Base-by-base conservation (phyloP, 2,797 vertebrate species). In the Meriones psammophilus region DNA sequence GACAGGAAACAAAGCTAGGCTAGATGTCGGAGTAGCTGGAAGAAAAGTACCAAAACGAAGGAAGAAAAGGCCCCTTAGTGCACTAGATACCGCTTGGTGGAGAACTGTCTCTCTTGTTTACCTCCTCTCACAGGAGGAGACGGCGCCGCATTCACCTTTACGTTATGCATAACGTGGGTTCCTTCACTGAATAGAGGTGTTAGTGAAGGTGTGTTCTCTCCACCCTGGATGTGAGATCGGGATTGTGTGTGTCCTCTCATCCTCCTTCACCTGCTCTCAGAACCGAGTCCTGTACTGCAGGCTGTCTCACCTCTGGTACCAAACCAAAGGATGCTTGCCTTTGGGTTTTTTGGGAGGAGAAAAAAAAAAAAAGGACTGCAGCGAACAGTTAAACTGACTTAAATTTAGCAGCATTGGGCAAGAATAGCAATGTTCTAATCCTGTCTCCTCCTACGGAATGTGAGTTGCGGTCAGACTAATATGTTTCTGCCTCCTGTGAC, bases 401-500 rank as follows among this genome's bases (percentile, higher is more conserved):
- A 97, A 97, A 97, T 96, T 98, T 98, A 98, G 98, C 98, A 98
- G 95, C 88, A 64, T 92, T 95, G 97, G 97, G 94, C 96, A 98
- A 98, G 98, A 98, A 98, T 98, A 98, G 98, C 94, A 98, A 95
- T 95, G 92, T 97, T 98, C 97, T 97, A 98, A 95, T 95, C 97
- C 97, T 97, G 97, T 98, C 88, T 98, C 91, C 98, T 96, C 98
- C 98, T 97, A 98, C 22, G 69, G 97, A 98, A 98, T 98, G 98
- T 97, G 97, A 98, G 98, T 91, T 98, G 96, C 97, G 97, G 97
- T 98, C 97, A 97, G 96, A 98, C 92, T 97, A 97, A 96, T 98
- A 98, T 98, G 97, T 97, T 98, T 98, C 98, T 98, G 97, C 97
- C 98, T 98, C 96, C 98, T 98, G 98, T 97, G 98, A 98, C 97